These are phyloP conservation scores for Dryocosmus kuriphilus DNA, from an alignment of 2,888 invertebrate genomes.

Conservation along the genomic window DNA sequence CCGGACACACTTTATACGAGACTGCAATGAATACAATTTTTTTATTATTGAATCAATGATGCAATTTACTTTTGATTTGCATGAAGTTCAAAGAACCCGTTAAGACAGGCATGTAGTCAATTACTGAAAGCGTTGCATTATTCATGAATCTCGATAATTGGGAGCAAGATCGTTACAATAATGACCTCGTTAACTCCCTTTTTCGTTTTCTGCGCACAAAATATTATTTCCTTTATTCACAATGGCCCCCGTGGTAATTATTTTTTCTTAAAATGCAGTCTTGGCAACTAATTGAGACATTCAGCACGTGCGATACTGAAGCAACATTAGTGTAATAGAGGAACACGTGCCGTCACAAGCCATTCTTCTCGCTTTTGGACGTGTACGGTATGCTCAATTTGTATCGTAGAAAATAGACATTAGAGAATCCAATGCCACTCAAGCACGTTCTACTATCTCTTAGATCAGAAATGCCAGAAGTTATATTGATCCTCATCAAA, in stretches of 20 bases:
- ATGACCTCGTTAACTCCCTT: conserved; percentile 23
- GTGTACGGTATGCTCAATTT: conserved; percentile 48
- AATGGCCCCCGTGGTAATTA: conserved; percentile 8
- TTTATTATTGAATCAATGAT: not conserved
- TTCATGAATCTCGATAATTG: conserved; percentile 36
- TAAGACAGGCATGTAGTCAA: conserved; percentile 12
- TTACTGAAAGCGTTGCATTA: conserved; percentile 12
- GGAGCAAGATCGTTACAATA: conserved; percentile 13
- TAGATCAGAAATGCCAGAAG: conserved; percentile 1
- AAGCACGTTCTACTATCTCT: conserved; percentile 48
- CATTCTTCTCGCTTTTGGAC: conserved; percentile 47
- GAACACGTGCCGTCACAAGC: conserved; percentile 37
- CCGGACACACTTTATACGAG: not conserved
- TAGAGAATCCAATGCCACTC: conserved; percentile 49
- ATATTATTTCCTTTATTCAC: not conserved
- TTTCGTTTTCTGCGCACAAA: conserved; percentile 11
- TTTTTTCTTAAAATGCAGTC: not conserved
- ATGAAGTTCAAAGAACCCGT: not conserved
- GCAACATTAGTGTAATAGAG: conserved; percentile 24
- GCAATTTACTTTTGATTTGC: not conserved
- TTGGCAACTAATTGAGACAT: conserved; percentile 31
- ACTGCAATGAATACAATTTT: not conserved
- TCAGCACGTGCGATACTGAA: conserved; percentile 5
- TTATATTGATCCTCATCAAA: conserved; percentile 6
- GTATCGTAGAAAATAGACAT: conserved; percentile 44